phyloP scores from a whole-genome alignment of 2,797 vertebrate species.

The Microhierax caerulescens region DNA sequence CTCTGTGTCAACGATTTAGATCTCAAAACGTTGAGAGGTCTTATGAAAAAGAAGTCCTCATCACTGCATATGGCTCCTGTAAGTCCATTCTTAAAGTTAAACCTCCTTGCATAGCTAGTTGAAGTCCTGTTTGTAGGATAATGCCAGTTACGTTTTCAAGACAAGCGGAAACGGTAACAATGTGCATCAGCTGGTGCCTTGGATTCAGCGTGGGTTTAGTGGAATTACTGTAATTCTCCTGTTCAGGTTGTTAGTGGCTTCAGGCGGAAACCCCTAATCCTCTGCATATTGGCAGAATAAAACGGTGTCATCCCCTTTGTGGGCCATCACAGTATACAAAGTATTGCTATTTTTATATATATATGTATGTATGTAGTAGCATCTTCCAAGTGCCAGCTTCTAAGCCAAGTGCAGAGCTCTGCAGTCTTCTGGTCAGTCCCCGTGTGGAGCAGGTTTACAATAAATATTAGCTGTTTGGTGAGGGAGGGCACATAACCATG shows the following conservation, averaged over 20 bases:
- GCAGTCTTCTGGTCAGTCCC: background rate
- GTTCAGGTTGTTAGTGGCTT: slow-evolving; percentile 36
- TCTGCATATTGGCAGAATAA: slow-evolving; percentile 48
- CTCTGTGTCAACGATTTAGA: background rate
- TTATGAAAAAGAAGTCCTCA: background rate
- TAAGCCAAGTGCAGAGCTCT: background rate
- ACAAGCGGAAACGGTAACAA: background rate
- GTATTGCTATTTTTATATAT: background rate
- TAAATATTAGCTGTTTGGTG: background rate
- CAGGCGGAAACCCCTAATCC: slow-evolving; percentile 44
- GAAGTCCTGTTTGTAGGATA: background rate
- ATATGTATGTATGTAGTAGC: background rate
- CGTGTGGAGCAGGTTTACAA: background rate
- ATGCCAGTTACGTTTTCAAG: background rate
- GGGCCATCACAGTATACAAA: background rate
- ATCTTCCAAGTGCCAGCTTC: background rate
- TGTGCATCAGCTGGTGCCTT: background rate
- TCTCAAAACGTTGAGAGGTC: background rate
- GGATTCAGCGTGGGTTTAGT: slow-evolving; percentile 24
- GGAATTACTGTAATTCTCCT: slow-evolving; percentile 48
- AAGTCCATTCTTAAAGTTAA: background rate
- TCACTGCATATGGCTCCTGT: background rate
- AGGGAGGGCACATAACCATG: background rate
- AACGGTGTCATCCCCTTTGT: slow-evolving; percentile 25
- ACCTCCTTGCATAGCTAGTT: background rate